Evolutionary conservation across 2,888 invertebrate genomes (phyloP).

Genomic region (Congeria kusceri): DNA sequence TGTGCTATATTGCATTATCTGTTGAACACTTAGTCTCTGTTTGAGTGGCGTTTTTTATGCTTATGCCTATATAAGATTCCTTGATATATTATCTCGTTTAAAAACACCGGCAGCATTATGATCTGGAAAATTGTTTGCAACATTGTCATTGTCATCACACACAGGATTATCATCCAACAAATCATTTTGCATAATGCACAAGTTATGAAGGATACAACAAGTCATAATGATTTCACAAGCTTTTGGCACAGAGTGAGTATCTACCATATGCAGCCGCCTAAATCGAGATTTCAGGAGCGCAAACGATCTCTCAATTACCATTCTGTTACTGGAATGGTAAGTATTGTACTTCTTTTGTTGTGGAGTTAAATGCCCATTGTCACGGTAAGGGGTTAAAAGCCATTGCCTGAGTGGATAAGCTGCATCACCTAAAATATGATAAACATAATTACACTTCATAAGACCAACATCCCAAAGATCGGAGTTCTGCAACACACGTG

Average conservation of each 20-base stretch:
- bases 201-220: constrained; percentile 45
- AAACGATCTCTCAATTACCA: constrained; percentile 14
- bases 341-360: not conserved
- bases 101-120: no score
- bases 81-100: no score
- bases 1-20: no score
- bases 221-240: constrained; percentile 42
- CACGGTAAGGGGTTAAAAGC: not conserved
- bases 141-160: not conserved
- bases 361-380: not conserved
- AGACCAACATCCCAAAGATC: not conserved
- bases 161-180: constrained; percentile 16
- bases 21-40: no score
- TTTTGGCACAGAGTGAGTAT: constrained; percentile 26
- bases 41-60: no score
- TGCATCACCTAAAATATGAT: not conserved
- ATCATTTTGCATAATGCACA: constrained; percentile 35
- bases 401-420: not conserved
- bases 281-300: constrained; percentile 17
- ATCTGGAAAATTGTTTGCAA: no score
- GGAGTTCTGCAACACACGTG: not conserved
- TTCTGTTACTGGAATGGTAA: constrained; percentile 1
- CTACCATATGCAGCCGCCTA: constrained; percentile 26
- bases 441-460: not conserved
- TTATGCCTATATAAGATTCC: no score